Percentiles rank a stretch among this genome's conserved stretches.
phyloP scores from a whole-genome alignment of 2,113 vertebrate species.

The Mormoops blainvillei region DNA sequence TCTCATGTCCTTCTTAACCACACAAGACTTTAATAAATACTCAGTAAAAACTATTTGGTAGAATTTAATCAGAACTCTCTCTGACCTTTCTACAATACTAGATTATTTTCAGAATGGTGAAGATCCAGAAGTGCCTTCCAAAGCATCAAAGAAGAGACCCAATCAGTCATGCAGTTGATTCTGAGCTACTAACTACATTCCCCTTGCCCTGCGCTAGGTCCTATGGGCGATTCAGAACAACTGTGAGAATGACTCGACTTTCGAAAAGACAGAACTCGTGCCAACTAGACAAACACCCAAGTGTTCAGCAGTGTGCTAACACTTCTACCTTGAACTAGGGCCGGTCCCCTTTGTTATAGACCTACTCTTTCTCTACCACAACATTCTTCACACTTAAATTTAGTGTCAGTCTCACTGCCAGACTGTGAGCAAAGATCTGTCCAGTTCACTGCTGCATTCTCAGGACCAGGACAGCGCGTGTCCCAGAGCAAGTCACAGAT shows the following conservation, averaged over 20 bases:
- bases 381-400: background rate
- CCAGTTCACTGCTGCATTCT: background rate
- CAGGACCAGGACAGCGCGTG: background rate
- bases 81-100: background rate
- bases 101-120: background rate
- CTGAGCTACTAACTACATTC: background rate
- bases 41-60: background rate
- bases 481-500: background rate
- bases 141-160: background rate
- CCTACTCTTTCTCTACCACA: background rate
- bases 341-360: background rate
- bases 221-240: background rate
- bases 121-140: background rate
- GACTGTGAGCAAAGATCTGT: background rate
- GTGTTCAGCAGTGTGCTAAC: background rate
- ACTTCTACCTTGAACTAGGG: background rate
- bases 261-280: background rate
- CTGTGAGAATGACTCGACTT: background rate
- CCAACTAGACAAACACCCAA: background rate
- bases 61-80: background rate
- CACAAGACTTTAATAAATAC: background rate
- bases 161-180: background rate
- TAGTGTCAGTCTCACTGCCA: background rate
- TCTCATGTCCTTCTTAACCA: background rate
- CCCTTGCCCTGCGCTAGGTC: background rate